Conservation (phyloP, 30 jellyfish, hydroid and myxozoan species). For the Aurelia aurita region DNA sequence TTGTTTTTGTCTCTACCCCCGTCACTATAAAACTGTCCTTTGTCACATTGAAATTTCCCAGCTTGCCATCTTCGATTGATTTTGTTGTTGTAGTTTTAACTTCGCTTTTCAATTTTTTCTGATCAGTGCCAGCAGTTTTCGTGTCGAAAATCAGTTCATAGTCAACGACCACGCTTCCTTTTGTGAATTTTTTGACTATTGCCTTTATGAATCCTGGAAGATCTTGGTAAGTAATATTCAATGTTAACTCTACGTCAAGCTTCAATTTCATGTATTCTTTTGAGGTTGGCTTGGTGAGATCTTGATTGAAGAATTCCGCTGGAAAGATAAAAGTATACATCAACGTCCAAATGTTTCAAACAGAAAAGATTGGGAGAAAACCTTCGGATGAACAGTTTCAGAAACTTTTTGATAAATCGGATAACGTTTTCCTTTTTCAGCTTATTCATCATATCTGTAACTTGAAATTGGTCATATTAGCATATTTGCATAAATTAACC, state of each 20-base stretch:
- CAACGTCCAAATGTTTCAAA: neutral
- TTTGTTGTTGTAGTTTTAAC: constrained; percentile 6
- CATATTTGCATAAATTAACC: too few species aligned
- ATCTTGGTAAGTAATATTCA: constrained; percentile 52
- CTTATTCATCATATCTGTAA: too few species aligned
- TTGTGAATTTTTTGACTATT: constrained; percentile 16
- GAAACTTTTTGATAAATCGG: too few species aligned
- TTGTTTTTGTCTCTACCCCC: constrained; percentile 4
- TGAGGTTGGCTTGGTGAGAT: neutral
- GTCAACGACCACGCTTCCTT: constrained; percentile 45
- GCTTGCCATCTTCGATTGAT: constrained; percentile 22
- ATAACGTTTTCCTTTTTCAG: too few species aligned
- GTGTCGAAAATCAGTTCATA: constrained; percentile 55
- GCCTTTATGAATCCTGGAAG: constrained; percentile 54
- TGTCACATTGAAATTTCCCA: constrained; percentile 41
- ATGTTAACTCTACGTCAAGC: constrained; percentile 18
- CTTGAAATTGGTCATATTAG: too few species aligned
- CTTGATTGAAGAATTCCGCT: neutral
- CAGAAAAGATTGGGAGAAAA: neutral
- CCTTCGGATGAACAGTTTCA: too few species aligned
- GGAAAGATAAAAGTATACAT: neutral
- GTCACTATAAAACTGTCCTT: neutral
- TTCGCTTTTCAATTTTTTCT: constrained; percentile 1
- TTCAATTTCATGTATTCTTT: constrained; percentile 15
- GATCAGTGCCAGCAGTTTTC: constrained; percentile 34